A percentile compares a stretch with the other conserved stretches of the same genome.
Evolutionary conservation across 2,888 invertebrate species (phyloP).

Genomic region (Andrena haemorrhoa): DNA sequence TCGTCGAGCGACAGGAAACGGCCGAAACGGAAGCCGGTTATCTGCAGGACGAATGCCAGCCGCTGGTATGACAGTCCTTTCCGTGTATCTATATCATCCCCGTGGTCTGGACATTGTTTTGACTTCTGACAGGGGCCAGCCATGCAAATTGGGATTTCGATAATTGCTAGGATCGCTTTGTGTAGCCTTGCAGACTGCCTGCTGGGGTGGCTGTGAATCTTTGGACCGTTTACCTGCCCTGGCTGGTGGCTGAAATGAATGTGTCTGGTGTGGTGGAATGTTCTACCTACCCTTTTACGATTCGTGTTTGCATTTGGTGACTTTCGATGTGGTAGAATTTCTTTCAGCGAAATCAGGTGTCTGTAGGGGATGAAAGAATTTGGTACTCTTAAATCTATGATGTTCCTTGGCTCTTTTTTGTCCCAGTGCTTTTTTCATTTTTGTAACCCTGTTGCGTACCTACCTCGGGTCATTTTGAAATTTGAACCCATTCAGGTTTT

Average conservation of each 20-base stretch:
- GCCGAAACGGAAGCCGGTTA: constrained; percentile 65
- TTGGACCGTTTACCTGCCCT: background rate
- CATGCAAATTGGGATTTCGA: constrained; percentile 52
- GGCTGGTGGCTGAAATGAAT: too few species aligned
- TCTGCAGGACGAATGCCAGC: constrained; percentile 57
- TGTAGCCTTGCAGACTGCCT: background rate
- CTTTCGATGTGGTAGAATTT: too few species aligned
- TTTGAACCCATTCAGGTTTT: too few species aligned
- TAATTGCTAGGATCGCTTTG: constrained; percentile 36
- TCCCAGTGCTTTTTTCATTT: too few species aligned
- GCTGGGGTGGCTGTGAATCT: background rate
- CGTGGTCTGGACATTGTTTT: constrained; percentile 41
- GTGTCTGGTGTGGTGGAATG: background rate
- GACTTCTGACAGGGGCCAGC: constrained; percentile 45
- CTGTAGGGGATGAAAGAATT: too few species aligned
- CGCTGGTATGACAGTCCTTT: constrained; percentile 55
- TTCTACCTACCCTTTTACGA: too few species aligned
- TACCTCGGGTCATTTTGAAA: too few species aligned
- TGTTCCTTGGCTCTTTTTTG: too few species aligned
- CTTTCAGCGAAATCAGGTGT: too few species aligned
- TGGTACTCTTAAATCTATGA: too few species aligned
- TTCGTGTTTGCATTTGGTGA: too few species aligned
- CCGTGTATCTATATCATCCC: constrained; percentile 51
- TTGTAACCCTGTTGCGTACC: too few species aligned
- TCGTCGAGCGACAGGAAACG: constrained; percentile 59